Evolutionary conservation across 2,888 invertebrate genomes (phyloP).

Genomic region (Platypus cylindrus): DNA sequence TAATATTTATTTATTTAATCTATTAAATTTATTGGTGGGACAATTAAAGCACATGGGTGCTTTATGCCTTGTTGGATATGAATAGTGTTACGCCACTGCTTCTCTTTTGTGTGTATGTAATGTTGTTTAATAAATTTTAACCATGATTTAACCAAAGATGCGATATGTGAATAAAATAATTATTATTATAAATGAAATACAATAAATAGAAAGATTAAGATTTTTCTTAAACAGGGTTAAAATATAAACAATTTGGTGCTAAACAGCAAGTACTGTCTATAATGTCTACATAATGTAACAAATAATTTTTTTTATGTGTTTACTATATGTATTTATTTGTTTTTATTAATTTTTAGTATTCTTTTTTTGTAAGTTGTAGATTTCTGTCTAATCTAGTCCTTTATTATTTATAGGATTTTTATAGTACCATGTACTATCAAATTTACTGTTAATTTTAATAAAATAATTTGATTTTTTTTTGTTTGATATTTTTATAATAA

Average conservation of each 20-base stretch:
- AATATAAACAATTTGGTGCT: too few species aligned
- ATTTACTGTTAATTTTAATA: conserved; percentile 20
- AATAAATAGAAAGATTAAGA: too few species aligned
- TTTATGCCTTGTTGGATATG: too few species aligned
- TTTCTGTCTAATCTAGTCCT: conserved; percentile 21
- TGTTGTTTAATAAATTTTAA: conserved; percentile 10
- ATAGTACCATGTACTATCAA: conserved; percentile 20
- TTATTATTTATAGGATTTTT: conserved; percentile 17
- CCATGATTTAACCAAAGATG: conserved; percentile 21
- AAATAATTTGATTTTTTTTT: conserved; percentile 16
- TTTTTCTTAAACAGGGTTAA: too few species aligned
- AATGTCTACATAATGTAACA: too few species aligned
- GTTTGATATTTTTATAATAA: too few species aligned
- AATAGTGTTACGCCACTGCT: too few species aligned
- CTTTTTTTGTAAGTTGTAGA: conserved; percentile 7
- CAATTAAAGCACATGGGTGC: too few species aligned
- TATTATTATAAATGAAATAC: conserved; percentile 5
- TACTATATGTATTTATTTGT: conserved; percentile 1
- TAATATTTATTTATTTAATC: too few species aligned
- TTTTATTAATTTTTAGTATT: conserved; percentile 9
- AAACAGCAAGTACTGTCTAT: too few species aligned
- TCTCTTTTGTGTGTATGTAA: conserved; percentile 3
- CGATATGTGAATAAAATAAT: conserved; percentile 10
- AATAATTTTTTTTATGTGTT: neutral
- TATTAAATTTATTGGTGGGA: too few species aligned